Evolutionary conservation across 2,113 vertebrate genomes (phyloP).

Genomic region (Haliaeetus leucogaster): DNA sequence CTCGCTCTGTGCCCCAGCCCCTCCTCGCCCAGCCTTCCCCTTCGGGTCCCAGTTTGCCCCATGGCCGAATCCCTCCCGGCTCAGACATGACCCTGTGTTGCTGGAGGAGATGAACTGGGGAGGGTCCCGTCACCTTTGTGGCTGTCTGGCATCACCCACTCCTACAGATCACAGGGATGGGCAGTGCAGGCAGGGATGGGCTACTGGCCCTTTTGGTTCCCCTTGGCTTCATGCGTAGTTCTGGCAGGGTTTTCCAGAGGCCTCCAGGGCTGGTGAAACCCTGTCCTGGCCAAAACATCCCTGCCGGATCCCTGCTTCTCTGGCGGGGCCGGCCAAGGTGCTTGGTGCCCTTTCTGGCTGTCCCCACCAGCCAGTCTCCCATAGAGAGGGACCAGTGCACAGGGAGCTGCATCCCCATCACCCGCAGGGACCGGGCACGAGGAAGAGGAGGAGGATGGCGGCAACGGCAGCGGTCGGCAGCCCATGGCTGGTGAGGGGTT

Average conservation of each 20-base stretch:
- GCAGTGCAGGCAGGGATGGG: background rate
- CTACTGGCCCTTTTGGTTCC: background rate
- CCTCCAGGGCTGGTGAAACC: background rate
- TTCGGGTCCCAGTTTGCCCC: background rate
- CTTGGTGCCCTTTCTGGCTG: background rate
- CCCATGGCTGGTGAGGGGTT: constrained; percentile 50
- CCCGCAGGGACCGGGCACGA: fast-evolving
- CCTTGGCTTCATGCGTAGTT: background rate
- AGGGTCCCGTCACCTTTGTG: background rate
- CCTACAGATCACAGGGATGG: background rate
- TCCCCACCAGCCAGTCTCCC: background rate
- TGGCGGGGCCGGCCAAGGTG: background rate
- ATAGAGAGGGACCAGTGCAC: too few relatives aligned
- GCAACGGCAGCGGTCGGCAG: background rate
- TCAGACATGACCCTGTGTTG: fast-evolving
- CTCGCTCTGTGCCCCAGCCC: background rate
- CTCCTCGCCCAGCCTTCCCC: background rate
- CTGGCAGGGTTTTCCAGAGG: background rate
- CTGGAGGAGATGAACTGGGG: background rate
- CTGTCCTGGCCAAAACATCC: background rate
- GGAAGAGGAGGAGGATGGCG: background rate
- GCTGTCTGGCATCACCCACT: background rate
- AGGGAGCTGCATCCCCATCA: background rate
- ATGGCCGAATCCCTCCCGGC: fast-evolving
- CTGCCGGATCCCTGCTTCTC: background rate